A percentile compares a stretch with the other conserved stretches of the same genome.
phyloP scores from a whole-genome alignment of 1,140 invertebrate genomes.

The Grapholita molesta region DNA sequence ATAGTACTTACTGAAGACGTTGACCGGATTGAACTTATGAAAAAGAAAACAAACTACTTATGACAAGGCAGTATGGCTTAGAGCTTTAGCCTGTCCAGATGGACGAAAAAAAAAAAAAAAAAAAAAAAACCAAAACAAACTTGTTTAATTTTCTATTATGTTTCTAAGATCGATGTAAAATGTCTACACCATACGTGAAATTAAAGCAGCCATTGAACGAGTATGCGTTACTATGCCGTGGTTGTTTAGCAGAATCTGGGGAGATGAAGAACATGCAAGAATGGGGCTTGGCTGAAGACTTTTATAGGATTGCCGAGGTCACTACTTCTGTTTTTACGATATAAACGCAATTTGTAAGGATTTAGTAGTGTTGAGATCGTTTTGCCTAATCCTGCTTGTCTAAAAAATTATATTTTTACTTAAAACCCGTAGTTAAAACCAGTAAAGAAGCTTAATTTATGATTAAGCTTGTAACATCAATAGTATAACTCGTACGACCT shows the following conservation, averaged over 20 bases:
- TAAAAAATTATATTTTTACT: not conserved
- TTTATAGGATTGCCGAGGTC: slow-evolving; percentile 49
- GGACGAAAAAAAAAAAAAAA: no score
- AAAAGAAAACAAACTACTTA: no score
- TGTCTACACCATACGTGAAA: slow-evolving; percentile 24
- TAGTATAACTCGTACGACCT: not conserved
- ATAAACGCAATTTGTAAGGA: not conserved
- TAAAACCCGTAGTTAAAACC: not conserved
- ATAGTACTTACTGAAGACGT: no score
- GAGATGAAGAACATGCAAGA: slow-evolving; percentile 66
- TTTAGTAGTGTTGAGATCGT: not conserved
- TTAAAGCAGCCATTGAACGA: slow-evolving; percentile 22
- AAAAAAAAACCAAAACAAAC: no score
- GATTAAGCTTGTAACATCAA: not conserved
- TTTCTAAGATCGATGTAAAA: slow-evolving; percentile 11
- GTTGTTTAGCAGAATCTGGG: slow-evolving; percentile 42
- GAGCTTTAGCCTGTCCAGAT: no score
- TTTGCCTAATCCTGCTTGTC: not conserved
- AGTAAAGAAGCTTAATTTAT: not conserved
- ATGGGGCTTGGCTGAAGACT: slow-evolving; percentile 53
- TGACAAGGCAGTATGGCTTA: no score
- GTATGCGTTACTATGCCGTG: slow-evolving; percentile 45
- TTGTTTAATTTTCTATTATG: no score
- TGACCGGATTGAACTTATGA: no score
- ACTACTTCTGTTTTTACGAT: slow-evolving; percentile 21